Evolutionary conservation across 2,888 invertebrate genomes (phyloP), one percentile per base, ranked within the genome.

Genomic region (Drosophila subsilvestris): DNA sequence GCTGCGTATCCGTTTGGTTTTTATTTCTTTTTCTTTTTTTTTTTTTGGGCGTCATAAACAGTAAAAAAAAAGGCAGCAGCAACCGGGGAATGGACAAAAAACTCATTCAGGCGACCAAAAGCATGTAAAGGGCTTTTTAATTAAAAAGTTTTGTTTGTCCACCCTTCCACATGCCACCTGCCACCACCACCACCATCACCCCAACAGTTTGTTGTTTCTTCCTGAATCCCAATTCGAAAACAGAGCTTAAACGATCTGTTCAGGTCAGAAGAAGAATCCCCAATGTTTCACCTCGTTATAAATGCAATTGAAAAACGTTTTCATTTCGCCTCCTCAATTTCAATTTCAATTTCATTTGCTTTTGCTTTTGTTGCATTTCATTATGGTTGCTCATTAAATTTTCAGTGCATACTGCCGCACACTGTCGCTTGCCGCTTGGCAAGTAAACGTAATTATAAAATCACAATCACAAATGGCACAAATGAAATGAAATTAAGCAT

Each of bases 101-200:
- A 14, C 14, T 49, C 82, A 70, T 74, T 63, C 74, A 72, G 57
- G 84, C 81, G 67, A 66, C 25, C 48, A 76, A 37, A 81, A 80
- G 67, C 76, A 80, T 78, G 87, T 87, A 86, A 71, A 75, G 78
- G 71, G 88, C 77, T 80, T 85, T 85, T 88, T 88, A 88, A 85
- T 88, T 88, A 88, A 85, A 87, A 86, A 87, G 79, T 87, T 89
- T 88, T 85, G 79, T 83, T 81, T 58, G 55, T 63, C 45, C 59
- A 57, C 32, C 37, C 12, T 22, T 20, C n/a, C 32, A 29, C 48
- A 22, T 37, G 6, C 12, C 32, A n/a, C 17, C 29, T 3, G 3
- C 10, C 32, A 25, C 7, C 27, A 9, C 27, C 0, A 1, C 27
- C 9, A 9, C 25, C 29, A n/a, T n/a, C 17, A 55, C 12, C 25